These are phyloP conservation scores for Drosophila histrio DNA, from an alignment of 2,888 invertebrate species.

Conservation along the genomic window DNA sequence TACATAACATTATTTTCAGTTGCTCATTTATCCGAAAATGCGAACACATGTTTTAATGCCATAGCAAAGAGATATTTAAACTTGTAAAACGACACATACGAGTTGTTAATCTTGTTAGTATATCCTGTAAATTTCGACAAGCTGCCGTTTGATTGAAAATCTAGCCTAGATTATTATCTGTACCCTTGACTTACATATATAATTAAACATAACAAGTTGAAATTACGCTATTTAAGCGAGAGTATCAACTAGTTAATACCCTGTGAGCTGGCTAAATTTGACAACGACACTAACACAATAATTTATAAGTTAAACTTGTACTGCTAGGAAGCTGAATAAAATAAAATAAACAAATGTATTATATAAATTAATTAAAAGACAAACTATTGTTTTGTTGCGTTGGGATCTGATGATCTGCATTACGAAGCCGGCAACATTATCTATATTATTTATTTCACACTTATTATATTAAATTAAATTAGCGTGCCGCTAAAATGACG, in stretches of 20 bases:
- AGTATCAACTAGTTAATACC: neutral
- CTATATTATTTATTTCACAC: too few species aligned
- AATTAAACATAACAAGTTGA: neutral
- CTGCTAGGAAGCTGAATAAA: too few species aligned
- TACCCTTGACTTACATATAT: neutral
- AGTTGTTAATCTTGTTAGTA: neutral
- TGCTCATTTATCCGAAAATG: conserved; percentile 46
- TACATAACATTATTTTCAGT: conserved; percentile 82
- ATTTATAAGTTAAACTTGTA: too few species aligned
- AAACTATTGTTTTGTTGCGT: too few species aligned
- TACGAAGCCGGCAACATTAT: too few species aligned
- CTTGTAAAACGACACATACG: neutral
- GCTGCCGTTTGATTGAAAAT: neutral
- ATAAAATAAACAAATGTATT: too few species aligned
- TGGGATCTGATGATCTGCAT: too few species aligned
- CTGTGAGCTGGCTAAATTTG: neutral
- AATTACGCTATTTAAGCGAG: neutral
- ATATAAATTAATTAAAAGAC: too few species aligned
- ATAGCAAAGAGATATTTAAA: neutral
- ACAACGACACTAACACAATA: too few species aligned
- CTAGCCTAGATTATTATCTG: neutral
- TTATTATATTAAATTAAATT: too few species aligned
- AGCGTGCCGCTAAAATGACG: too few species aligned
- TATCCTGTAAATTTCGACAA: neutral
- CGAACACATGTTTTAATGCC: conserved; percentile 44